Percentiles rank a stretch among this genome's conserved stretches.
Evolutionary conservation across 1,140 invertebrate species (phyloP).

Genomic region (Chironomus tepperi): DNA sequence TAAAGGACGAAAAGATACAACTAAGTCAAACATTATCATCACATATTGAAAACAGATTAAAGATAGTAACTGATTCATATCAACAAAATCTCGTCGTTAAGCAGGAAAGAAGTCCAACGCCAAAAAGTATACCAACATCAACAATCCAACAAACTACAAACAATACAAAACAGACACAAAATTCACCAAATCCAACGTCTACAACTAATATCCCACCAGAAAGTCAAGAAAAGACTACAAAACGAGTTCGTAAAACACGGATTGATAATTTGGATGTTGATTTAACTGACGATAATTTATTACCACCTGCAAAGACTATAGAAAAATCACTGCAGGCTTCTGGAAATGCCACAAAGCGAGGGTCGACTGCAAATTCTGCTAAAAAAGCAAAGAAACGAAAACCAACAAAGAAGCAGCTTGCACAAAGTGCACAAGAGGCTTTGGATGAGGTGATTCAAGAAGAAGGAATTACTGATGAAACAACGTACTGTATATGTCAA

Average conservation of each 20-base stretch:
- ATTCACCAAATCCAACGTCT: background rate
- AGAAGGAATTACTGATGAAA: slow-evolving; percentile 86
- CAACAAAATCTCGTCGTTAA: background rate
- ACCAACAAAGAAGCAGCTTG: background rate
- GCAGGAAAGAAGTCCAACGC: background rate
- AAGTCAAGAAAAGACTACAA: background rate
- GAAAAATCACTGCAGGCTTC: background rate
- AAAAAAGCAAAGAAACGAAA: background rate
- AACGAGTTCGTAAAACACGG: background rate
- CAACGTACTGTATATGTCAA: slow-evolving; percentile 90
- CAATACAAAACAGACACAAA: background rate
- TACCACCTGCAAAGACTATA: background rate
- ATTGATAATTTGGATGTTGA: background rate
- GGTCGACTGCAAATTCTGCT: background rate
- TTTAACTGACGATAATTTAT: background rate
- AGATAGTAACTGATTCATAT: background rate
- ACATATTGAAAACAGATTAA: background rate
- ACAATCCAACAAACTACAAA: background rate
- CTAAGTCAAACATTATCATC: background rate
- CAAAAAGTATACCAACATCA: background rate
- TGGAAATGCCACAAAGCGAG: background rate
- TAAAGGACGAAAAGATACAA: background rate
- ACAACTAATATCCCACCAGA: background rate
- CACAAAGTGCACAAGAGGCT: slow-evolving; percentile 31
- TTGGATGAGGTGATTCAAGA: slow-evolving; percentile 63